A percentile compares a stretch with the other conserved stretches of the same genome.
Evolutionary conservation across 1,140 invertebrate species (phyloP).

Genomic region (Drosophila sp.): DNA sequence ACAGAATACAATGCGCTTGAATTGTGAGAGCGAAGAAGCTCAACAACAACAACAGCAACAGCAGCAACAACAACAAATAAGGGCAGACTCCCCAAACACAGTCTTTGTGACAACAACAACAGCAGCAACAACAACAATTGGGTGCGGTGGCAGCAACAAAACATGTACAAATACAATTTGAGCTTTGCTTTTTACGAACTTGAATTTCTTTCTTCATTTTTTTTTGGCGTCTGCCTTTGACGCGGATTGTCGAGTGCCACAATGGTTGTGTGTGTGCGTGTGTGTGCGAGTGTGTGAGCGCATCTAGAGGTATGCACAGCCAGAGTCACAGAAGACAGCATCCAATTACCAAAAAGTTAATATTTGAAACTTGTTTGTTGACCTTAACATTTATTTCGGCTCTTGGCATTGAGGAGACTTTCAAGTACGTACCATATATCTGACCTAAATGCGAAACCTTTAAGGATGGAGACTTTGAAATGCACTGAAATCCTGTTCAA

Average conservation of each 20-base stretch:
- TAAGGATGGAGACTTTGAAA: constrained; percentile 9
- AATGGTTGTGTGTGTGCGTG: neutral
- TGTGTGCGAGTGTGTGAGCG: neutral
- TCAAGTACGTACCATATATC: neutral
- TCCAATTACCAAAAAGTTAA: constrained; percentile 79
- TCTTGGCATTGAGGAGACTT: constrained; percentile 7
- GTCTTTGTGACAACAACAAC: constrained; percentile 38
- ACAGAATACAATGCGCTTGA: constrained; percentile 77
- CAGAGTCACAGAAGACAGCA: constrained; percentile 59
- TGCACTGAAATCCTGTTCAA: constrained; percentile 11
- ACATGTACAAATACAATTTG: constrained; percentile 45
- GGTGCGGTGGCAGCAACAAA: constrained; percentile 30
- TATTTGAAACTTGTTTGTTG: constrained; percentile 67
- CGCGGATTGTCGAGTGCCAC: constrained; percentile 15
- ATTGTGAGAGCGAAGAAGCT: constrained; percentile 44
- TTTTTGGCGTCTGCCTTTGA: constrained; percentile 18
- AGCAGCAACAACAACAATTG: constrained; percentile 34
- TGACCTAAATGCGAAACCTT: constrained; percentile 24
- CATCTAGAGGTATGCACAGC: constrained; percentile 59
- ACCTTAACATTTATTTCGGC: constrained; percentile 76
- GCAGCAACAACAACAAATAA: constrained; percentile 23
- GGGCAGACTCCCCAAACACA: constrained; percentile 14
- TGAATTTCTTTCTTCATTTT: constrained; percentile 6
- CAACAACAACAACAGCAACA: constrained; percentile 23
- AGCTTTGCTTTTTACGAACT: constrained; percentile 47